Percentiles rank a stretch among this genome's conserved stretches.
These are phyloP conservation scores for Poeciliopsis turrubarensis DNA, from an alignment of 2,113 vertebrate genomes.

Conservation along the genomic window DNA sequence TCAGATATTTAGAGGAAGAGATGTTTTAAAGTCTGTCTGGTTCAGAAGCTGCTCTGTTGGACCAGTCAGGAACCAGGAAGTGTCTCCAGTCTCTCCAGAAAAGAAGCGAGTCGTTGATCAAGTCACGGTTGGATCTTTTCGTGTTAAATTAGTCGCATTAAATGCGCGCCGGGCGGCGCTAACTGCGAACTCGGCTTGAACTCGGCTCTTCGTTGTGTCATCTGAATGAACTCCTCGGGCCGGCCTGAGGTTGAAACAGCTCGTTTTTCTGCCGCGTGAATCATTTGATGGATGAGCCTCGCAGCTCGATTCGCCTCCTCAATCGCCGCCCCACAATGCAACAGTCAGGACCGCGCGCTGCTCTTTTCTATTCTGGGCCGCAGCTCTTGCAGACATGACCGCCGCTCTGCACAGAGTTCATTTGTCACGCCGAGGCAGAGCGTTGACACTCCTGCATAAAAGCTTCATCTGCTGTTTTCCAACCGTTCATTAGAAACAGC, in stretches of 20 bases:
- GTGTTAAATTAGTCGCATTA: conserved; percentile 14
- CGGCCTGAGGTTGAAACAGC: background rate
- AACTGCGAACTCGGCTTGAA: background rate
- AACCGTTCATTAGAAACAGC: background rate
- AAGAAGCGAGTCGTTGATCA: background rate
- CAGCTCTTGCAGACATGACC: conserved; percentile 26
- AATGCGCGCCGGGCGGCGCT: background rate
- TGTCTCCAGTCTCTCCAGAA: background rate
- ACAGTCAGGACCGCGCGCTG: conserved; percentile 53
- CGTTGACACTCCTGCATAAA: conserved; percentile 34
- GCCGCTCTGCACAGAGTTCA: conserved; percentile 36
- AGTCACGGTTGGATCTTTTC: background rate
- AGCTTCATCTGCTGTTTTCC: conserved; percentile 5
- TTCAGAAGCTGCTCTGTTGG: background rate
- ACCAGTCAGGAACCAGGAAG: background rate
- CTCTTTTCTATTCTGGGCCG: conserved; percentile 50
- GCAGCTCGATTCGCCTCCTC: conserved; percentile 33
- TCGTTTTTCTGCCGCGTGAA: conserved; percentile 16
- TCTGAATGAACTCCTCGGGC: conserved; percentile 17
- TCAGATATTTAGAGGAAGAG: no score
- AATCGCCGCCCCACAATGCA: conserved; percentile 39
- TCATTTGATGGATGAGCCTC: conserved; percentile 69
- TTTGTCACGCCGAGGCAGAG: conserved; percentile 61
- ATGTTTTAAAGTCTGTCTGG: background rate
- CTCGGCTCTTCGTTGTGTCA: conserved; percentile 2